Evolutionary conservation across 2,113 vertebrate species (phyloP).

Genomic region (Typhlomys cinereus): DNA sequence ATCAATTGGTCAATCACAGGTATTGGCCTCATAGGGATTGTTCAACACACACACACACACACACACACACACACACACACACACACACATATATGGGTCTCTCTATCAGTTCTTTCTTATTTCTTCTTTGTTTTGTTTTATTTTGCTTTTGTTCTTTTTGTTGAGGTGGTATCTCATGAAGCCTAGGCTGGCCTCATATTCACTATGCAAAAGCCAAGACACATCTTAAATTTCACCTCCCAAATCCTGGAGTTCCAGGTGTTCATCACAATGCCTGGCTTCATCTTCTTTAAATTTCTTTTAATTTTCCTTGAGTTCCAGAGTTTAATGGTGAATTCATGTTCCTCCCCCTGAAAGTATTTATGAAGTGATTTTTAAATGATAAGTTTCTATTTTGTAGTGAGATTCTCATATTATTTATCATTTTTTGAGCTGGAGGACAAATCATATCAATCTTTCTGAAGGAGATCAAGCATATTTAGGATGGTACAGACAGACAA

Average conservation of each 20-base stretch:
- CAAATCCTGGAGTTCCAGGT: neutral
- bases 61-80: no score
- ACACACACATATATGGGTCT: no score
- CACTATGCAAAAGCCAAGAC: neutral
- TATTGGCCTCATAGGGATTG: no score
- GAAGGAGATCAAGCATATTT: no score
- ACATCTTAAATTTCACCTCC: neutral
- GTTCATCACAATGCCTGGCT: neutral
- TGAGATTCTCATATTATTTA: neutral
- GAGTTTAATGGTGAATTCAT: fast-evolving
- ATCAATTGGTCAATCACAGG: no score
- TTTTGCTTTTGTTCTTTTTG: neutral
- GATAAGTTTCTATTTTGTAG: neutral
- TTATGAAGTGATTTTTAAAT: neutral
- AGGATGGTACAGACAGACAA: no score
- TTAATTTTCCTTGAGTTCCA: neutral
- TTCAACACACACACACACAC: no score
- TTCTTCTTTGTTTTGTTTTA: neutral
- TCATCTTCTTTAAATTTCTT: neutral
- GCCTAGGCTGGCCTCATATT: neutral
- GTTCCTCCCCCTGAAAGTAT: neutral
- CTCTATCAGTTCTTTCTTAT: no score
- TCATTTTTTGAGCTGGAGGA: conserved; percentile 21
- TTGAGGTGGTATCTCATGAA: no score
- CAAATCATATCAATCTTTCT: neutral